Evolutionary conservation across 2,113 vertebrate species (phyloP), one percentile per base, ranked within the genome.

Genomic region (Peromyscus californicus): DNA sequence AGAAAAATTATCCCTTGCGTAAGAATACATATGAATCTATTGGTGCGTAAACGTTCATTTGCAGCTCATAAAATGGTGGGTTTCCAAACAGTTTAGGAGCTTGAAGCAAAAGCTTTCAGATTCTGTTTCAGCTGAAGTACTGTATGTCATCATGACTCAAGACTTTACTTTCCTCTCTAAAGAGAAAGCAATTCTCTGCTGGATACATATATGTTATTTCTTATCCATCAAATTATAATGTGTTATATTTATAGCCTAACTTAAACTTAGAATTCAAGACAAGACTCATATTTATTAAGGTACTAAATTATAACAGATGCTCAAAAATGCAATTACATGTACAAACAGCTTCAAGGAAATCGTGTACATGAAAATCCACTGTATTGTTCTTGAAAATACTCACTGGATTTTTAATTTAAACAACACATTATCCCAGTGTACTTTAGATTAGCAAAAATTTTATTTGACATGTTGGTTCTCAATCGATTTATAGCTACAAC

Each of bases 241-340:
- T 21, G 57, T 39, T 85, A 16, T 92, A 92, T 97, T 92, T 65
- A 10, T 45, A 93, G 59, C 15, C 59, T 89, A 72, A 89, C 93
- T 86, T 79, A 48, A 96, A 91, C 70, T 91, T 97, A 94, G 22
- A 97, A 94, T 93, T 96, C 80, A 94, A 94, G 24, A 89, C 3
- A 78, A 79, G 69, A 80, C 19, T 85, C 29, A 74, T 83, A 89
- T 67, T 90, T 96, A 84, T 94, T 96, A 89, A 94, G 92, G 54
- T 80, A 61, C 54, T 80, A 85, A 95, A 91, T 96, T 97, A 93
- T 26, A 95, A 93, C 76, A 39, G n/a, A 65, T 94, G 36, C 70
- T 95, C 51, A 84, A 96, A 97, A 98, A 74, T 94, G 78, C 22
- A 76, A 93, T 93, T 80, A 75, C 59, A 96, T 96, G 42, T 95